Conservation (phyloP, 1,140 invertebrate species). For the Ericerus pela region DNA sequence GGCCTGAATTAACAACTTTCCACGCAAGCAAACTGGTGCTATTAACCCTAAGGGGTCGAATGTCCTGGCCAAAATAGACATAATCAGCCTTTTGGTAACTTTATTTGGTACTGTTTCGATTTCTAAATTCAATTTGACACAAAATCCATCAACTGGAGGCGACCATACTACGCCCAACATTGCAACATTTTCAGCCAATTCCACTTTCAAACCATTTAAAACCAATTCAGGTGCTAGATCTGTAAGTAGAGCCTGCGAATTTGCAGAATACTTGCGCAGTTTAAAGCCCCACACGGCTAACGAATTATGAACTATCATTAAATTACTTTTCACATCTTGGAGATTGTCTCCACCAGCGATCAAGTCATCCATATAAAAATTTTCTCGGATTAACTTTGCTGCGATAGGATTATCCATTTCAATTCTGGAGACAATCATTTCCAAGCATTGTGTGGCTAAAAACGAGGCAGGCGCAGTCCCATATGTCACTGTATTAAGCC, state of each 20-base stretch:
- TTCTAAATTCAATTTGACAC: not conserved
- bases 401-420: conserved; percentile 23
- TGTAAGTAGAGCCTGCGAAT: too few relatives aligned
- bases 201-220: conserved; percentile 22
- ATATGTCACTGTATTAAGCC: conserved; percentile 29
- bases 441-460: conserved; percentile 28
- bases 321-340: not conserved
- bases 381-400: conserved; percentile 20
- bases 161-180: not conserved
- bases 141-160: not conserved
- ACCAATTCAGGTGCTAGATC: too few relatives aligned
- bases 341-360: not conserved
- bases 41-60: conserved; percentile 9
- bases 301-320: conserved; percentile 32
- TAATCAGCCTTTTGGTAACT: not conserved
- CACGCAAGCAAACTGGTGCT: not conserved
- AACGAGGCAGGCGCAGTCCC: conserved; percentile 28
- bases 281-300: conserved; percentile 24
- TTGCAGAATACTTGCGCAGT: too few relatives aligned
- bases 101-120: not conserved
- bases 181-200: too few relatives aligned
- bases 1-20: not conserved
- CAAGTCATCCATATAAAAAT: conserved; percentile 31
- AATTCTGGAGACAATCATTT: conserved; percentile 23
- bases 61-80: not conserved